Evolutionary conservation across 53 echinoderm and acorn worm genomes (phyloP).

Genomic region (Mesocentrotus franciscanus): DNA sequence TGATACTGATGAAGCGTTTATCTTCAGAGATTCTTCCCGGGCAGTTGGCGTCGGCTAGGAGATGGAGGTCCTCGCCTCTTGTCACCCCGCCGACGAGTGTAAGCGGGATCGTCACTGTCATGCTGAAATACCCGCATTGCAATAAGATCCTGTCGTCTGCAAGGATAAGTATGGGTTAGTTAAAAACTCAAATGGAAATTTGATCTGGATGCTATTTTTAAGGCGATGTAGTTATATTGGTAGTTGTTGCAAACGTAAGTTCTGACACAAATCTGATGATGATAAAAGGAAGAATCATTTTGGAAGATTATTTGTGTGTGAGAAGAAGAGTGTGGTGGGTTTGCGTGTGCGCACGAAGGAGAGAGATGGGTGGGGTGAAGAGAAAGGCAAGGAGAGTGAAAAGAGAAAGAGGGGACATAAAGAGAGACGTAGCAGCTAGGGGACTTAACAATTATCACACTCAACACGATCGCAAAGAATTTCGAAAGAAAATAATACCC

Average conservation of each 20-base stretch:
- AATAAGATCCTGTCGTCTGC: neutral
- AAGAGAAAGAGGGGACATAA: neutral
- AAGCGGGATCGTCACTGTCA: constrained; percentile 32
- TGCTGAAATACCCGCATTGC: neutral
- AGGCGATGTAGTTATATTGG: neutral
- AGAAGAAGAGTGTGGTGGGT: no score
- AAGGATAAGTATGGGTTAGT: neutral
- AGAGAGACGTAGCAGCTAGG: no score
- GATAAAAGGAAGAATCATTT: no score
- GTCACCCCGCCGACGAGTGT: neutral
- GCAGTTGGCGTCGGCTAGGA: neutral
- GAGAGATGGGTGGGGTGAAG: no score
- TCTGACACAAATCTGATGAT: no score
- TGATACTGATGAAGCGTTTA: constrained; percentile 2
- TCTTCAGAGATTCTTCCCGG: neutral
- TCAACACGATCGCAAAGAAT: no score
- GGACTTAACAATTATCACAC: no score
- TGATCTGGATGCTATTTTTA: no score
- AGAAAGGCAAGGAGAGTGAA: no score
- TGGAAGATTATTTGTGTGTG: no score
- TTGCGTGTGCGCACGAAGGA: no score
- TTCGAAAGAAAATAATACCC: no score
- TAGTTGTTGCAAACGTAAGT: neutral
- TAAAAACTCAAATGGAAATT: neutral
- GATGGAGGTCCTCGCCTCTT: constrained; percentile 8